Conservation (phyloP, 2,797 vertebrate genomes). For the Valencia hispanica region DNA sequence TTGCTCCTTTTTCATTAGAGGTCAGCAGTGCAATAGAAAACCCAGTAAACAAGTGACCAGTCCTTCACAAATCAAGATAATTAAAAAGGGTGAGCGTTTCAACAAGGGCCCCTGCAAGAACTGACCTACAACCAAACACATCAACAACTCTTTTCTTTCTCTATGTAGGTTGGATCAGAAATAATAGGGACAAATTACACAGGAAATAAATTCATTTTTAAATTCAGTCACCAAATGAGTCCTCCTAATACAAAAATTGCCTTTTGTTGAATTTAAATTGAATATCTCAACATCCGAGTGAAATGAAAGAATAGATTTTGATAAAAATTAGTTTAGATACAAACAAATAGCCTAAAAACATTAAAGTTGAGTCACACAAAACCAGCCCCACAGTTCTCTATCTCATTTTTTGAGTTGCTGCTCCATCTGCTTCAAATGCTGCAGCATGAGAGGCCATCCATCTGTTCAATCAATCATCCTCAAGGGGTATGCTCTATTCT, state of each 20-base stretch:
- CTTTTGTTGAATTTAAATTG: neutral
- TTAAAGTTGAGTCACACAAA: slow-evolving; percentile 7
- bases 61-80: slow-evolving; percentile 54
- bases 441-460: slow-evolving; percentile 48
- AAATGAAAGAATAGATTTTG: neutral
- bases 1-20: slow-evolving; percentile 43
- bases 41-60: slow-evolving; percentile 47
- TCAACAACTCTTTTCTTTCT: slow-evolving; percentile 60
- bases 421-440: slow-evolving; percentile 59
- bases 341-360: neutral
- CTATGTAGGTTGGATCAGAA: slow-evolving; percentile 36
- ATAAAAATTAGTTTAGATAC: neutral
- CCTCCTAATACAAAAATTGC: neutral
- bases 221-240: slow-evolving; percentile 17
- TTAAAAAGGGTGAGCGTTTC: slow-evolving; percentile 48
- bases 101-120: slow-evolving; percentile 33
- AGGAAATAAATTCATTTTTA: slow-evolving; percentile 53
- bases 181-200: slow-evolving; percentile 46
- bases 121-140: slow-evolving; percentile 57
- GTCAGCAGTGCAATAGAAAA: slow-evolving; percentile 47
- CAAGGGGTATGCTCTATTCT: slow-evolving; percentile 38
- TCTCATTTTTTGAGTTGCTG: slow-evolving; percentile 47
- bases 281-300: slow-evolving; percentile 13
- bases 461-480: slow-evolving; percentile 60
- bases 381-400: slow-evolving; percentile 31